These are phyloP conservation scores for Turnix velox DNA, from an alignment of 2,113 vertebrate species.

Conservation along the genomic window DNA sequence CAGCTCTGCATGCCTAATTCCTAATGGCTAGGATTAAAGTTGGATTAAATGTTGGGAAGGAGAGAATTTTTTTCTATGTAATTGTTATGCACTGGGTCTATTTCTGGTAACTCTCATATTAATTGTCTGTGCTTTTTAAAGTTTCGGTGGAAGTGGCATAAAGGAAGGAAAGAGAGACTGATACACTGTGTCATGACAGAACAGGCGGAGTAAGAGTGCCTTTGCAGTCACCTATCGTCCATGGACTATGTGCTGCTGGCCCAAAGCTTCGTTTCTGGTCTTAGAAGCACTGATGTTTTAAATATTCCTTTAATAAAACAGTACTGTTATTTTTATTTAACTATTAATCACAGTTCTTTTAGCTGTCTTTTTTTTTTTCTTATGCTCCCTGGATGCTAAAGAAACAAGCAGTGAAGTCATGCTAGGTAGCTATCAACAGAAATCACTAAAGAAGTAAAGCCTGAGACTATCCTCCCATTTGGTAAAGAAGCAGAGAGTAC, in stretches of 20 bases:
- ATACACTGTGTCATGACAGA: slow-evolving; percentile 62
- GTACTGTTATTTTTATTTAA: background rate
- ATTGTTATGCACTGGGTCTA: slow-evolving; percentile 90
- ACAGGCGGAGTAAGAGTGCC: slow-evolving; percentile 37
- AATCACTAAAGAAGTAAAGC: background rate
- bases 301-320: background rate
- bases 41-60: slow-evolving; percentile 99
- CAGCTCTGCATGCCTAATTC: slow-evolving; percentile 99
- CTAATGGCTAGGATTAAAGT: slow-evolving; percentile 99
- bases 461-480: background rate
- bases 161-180: slow-evolving; percentile 66
- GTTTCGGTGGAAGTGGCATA: slow-evolving; percentile 76
- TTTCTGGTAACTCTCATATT: slow-evolving; percentile 95
- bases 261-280: background rate
- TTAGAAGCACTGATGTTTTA: background rate
- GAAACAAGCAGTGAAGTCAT: background rate
- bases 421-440: background rate
- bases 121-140: slow-evolving; percentile 82
- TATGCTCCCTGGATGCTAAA: background rate
- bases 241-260: background rate
- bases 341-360: background rate
- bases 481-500: background rate
- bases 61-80: slow-evolving; percentile 87
- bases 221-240: slow-evolving; percentile 45
- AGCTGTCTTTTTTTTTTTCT: background rate